These are phyloP conservation scores for Philonicus albiceps DNA, from an alignment of 2,888 invertebrate genomes.

Conservation along the genomic window DNA sequence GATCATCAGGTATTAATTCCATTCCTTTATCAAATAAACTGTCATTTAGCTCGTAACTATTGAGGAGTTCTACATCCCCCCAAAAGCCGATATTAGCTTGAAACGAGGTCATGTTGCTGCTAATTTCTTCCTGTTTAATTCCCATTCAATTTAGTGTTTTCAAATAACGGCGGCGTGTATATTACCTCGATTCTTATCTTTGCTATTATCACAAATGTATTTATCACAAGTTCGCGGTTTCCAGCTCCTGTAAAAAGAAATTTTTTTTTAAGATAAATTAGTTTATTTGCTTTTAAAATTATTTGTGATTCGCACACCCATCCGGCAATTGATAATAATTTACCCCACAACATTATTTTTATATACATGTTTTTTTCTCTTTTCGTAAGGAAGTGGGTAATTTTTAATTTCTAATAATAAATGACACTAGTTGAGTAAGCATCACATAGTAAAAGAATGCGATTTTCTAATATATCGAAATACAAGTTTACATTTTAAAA, in stretches of 20 bases:
- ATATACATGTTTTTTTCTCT: background rate
- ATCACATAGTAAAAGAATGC: too few species aligned
- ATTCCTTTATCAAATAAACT: slow-evolving; percentile 27
- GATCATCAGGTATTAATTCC: slow-evolving; percentile 23
- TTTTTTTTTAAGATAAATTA: background rate
- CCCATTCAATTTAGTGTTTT: background rate
- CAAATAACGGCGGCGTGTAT: background rate
- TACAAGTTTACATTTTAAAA: too few species aligned
- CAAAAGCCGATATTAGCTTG: background rate
- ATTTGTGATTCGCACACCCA: background rate
- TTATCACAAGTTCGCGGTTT: slow-evolving; percentile 25
- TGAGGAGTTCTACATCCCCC: background rate
- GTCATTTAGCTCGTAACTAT: background rate
- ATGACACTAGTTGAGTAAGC: too few species aligned
- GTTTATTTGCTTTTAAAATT: background rate
- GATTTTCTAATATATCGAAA: too few species aligned
- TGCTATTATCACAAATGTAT: slow-evolving; percentile 21
- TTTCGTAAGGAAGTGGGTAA: too few species aligned
- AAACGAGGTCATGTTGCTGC: slow-evolving; percentile 5
- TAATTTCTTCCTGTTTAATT: background rate
- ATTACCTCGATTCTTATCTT: background rate
- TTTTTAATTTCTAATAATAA: too few species aligned
- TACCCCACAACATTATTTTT: background rate
- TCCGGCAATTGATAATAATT: background rate
- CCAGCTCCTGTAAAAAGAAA: slow-evolving; percentile 4